phyloP scores from a whole-genome alignment of 2,888 invertebrate genomes.

The Caenorhabditis japonica region DNA sequence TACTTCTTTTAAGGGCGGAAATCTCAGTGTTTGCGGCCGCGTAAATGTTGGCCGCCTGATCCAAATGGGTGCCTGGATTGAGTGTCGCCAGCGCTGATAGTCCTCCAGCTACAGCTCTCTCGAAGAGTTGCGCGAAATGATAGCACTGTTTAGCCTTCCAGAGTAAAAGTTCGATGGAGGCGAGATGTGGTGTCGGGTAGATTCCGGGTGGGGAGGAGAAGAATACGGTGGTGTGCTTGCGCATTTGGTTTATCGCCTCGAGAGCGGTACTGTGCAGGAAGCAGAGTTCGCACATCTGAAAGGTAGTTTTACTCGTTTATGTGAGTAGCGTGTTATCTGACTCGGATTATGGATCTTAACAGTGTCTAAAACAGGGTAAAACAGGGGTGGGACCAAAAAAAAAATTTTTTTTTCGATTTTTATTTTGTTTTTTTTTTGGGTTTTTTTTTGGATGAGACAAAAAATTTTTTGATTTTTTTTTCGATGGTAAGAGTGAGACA shows the following conservation, averaged over 20 bases:
- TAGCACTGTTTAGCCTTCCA: slow-evolving; percentile 78
- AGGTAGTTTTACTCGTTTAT: too few species aligned
- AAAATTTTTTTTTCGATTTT: too few species aligned
- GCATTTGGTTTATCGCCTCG: slow-evolving; percentile 94
- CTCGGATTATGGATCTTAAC: too few species aligned
- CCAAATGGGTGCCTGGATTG: slow-evolving; percentile 96
- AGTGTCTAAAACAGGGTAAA: too few species aligned
- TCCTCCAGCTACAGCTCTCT: slow-evolving; percentile 92
- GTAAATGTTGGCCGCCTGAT: slow-evolving; percentile 87
- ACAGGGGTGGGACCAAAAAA: too few species aligned
- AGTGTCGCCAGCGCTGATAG: slow-evolving; percentile 93
- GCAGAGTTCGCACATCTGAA: slow-evolving; percentile 47
- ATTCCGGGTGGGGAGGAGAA: slow-evolving; percentile 86
- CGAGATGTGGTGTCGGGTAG: slow-evolving; percentile 81
- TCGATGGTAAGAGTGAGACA: too few species aligned
- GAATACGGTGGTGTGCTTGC: slow-evolving; percentile 83
- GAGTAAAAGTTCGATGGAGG: slow-evolving; percentile 83
- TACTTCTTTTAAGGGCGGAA: slow-evolving; percentile 45
- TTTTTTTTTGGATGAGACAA: too few species aligned
- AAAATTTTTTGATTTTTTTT: too few species aligned
- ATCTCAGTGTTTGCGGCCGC: slow-evolving; percentile 66
- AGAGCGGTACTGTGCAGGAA: slow-evolving; percentile 86
- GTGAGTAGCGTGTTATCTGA: too few species aligned
- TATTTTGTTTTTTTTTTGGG: too few species aligned
- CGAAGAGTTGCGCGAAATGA: slow-evolving; percentile 92